phyloP scores from a whole-genome alignment of 1,140 invertebrate genomes.

The Scaptomyza graminum region DNA sequence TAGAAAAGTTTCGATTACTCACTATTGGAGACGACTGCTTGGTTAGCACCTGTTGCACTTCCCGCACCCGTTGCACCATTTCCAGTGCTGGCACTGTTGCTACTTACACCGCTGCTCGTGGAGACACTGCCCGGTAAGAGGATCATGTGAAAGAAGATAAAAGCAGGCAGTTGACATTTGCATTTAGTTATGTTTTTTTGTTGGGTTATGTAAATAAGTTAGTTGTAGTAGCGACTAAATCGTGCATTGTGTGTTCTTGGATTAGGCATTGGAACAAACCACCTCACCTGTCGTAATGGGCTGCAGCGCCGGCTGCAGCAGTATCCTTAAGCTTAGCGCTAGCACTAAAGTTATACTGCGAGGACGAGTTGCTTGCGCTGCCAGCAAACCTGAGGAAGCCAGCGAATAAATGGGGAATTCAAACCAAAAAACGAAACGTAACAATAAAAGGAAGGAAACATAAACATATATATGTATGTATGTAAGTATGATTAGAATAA shows the following conservation, averaged over 20 bases:
- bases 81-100: conserved; percentile 81
- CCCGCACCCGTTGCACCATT: conserved; percentile 65
- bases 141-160: not conserved
- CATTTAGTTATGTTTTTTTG: not conserved
- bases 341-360: conserved; percentile 83
- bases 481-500: no score
- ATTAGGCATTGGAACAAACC: conserved; percentile 2
- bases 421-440: conserved; percentile 34
- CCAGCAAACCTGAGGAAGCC: conserved; percentile 70
- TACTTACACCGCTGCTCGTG: conserved; percentile 85
- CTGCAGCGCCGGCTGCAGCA: conserved; percentile 56
- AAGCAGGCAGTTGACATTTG: not conserved
- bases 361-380: conserved; percentile 77
- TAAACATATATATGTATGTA: not conserved
- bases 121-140: conserved; percentile 59
- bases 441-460: conserved; percentile 9
- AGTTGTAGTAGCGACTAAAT: not conserved
- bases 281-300: conserved; percentile 81
- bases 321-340: conserved; percentile 82
- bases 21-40: conserved; percentile 84
- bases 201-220: not conserved
- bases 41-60: conserved; percentile 64
- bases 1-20: conserved; percentile 52
- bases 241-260: not conserved
- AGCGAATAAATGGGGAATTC: conserved; percentile 33